phyloP scores from a whole-genome alignment of 2,888 invertebrate genomes.

The Athripsodes cinereus region DNA sequence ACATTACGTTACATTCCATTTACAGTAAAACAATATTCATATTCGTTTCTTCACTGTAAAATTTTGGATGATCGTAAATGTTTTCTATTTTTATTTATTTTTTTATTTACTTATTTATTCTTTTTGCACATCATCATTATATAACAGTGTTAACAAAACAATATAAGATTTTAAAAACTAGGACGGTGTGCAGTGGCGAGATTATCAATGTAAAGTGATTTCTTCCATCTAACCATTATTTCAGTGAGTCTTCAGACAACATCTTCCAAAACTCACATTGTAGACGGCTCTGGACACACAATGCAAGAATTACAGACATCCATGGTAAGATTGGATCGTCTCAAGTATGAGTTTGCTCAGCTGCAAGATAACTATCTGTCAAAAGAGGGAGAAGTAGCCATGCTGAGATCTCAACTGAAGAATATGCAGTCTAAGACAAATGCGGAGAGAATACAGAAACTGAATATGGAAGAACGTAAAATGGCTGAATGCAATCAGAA shows the following conservation, averaged over 20 bases:
- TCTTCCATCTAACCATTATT: too few relatives aligned
- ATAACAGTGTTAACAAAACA: too few relatives aligned
- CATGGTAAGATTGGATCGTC: slow-evolving; percentile 29
- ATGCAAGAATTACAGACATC: slow-evolving; percentile 19
- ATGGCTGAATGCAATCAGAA: slow-evolving; percentile 50
- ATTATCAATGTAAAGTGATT: too few relatives aligned
- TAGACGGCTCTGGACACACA: slow-evolving; percentile 12
- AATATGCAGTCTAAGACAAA: slow-evolving; percentile 42
- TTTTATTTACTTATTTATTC: too few relatives aligned
- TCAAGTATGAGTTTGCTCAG: slow-evolving; percentile 11
- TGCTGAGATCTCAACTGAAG: slow-evolving; percentile 49
- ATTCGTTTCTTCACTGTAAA: too few relatives aligned
- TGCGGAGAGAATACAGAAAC: slow-evolving; percentile 41
- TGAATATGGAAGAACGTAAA: slow-evolving; percentile 43
- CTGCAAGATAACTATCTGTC: slow-evolving; percentile 46
- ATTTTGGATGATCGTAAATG: too few relatives aligned
- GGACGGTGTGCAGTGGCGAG: too few relatives aligned
- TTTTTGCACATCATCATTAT: too few relatives aligned
- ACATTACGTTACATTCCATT: too few relatives aligned
- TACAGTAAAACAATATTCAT: too few relatives aligned
- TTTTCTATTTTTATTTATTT: too few relatives aligned
- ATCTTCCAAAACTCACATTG: neutral
- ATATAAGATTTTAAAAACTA: too few relatives aligned
- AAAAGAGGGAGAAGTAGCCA: slow-evolving; percentile 53
- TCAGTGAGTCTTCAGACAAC: neutral